A percentile compares a stretch with the other conserved stretches of the same genome.
phyloP scores from a whole-genome alignment of 1,140 invertebrate genomes.

The Linepithema humile region DNA sequence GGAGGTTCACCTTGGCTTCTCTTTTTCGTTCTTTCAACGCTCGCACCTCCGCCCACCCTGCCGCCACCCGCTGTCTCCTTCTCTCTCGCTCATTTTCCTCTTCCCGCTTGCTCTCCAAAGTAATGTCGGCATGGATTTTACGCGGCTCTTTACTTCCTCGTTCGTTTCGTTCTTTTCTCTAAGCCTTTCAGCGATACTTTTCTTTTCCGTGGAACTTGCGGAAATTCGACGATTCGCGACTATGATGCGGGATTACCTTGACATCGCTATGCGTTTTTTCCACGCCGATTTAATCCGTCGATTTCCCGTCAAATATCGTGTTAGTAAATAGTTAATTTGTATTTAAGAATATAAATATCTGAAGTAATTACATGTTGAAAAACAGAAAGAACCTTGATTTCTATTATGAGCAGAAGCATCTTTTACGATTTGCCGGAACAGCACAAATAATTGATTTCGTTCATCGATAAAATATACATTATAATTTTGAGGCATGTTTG shows the following conservation, averaged over 20 bases:
- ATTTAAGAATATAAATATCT: not conserved
- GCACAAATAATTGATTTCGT: not conserved
- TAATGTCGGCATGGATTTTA: slow-evolving; percentile 13
- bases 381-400: not conserved
- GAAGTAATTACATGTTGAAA: not conserved
- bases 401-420: not conserved
- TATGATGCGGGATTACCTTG: not conserved
- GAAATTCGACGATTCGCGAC: slow-evolving; percentile 6
- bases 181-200: slow-evolving; percentile 35
- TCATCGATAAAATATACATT: not conserved
- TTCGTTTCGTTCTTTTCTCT: slow-evolving; percentile 56
- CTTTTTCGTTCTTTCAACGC: slow-evolving; percentile 52
- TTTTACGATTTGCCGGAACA: not conserved
- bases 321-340: not conserved
- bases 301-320: too few species aligned
- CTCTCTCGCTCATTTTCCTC: not conserved
- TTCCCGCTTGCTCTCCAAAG: not conserved
- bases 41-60: slow-evolving; percentile 45
- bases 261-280: not conserved
- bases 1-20: slow-evolving; percentile 71
- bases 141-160: slow-evolving; percentile 20
- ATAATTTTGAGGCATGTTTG: not conserved
- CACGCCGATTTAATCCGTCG: too few species aligned
- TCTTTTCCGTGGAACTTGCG: slow-evolving; percentile 1
- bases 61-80: slow-evolving; percentile 34